Percentiles rank a stretch among this genome's conserved stretches.
These are phyloP conservation scores for Saccostrea cuccullata DNA, from an alignment of 1,140 invertebrate genomes.

Conservation along the genomic window DNA sequence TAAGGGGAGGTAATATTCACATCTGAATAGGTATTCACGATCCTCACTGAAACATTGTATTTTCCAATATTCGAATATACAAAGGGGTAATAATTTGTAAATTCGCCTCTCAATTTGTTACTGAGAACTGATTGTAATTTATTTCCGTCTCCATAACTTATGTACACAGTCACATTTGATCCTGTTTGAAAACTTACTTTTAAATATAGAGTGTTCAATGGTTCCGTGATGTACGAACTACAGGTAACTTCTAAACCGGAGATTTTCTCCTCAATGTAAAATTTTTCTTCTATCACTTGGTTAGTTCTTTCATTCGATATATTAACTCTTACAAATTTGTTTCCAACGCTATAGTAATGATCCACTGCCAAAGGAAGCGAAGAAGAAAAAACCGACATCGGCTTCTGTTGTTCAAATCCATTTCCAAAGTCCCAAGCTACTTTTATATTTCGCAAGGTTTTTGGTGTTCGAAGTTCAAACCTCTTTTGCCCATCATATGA, in stretches of 20 bases:
- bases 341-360: slow-evolving; percentile 57
- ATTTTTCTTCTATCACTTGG: slow-evolving; percentile 13
- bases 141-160: slow-evolving; percentile 51
- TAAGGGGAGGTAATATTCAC: background rate
- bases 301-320: slow-evolving; percentile 60
- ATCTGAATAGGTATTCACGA: slow-evolving; percentile 50
- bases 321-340: slow-evolving; percentile 47
- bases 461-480: background rate
- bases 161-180: slow-evolving; percentile 55
- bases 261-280: slow-evolving; percentile 57
- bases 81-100: slow-evolving; percentile 15
- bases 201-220: slow-evolving; percentile 36
- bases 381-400: background rate
- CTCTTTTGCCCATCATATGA: background rate
- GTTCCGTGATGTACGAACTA: slow-evolving; percentile 36
- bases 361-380: background rate
- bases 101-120: slow-evolving; percentile 51
- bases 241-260: slow-evolving; percentile 41
- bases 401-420: slow-evolving; percentile 24
- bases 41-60: slow-evolving; percentile 53
- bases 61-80: slow-evolving; percentile 49
- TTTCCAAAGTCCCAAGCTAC: slow-evolving; percentile 55
- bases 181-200: slow-evolving; percentile 48
- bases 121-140: background rate
- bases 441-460: slow-evolving; percentile 37